phyloP scores from a whole-genome alignment of 2,888 invertebrate genomes.

The Tipula helvola region DNA sequence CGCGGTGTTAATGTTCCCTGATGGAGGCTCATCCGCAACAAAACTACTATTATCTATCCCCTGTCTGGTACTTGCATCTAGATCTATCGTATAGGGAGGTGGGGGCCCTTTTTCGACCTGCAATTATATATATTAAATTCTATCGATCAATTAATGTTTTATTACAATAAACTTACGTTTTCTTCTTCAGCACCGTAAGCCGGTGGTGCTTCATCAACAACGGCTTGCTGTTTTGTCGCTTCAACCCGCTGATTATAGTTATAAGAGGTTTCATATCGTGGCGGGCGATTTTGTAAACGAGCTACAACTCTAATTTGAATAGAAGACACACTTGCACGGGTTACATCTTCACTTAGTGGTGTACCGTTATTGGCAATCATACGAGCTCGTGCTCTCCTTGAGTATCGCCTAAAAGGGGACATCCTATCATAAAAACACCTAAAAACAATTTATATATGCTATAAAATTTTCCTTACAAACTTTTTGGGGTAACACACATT shows the following conservation, averaged over 20 bases:
- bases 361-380: background rate
- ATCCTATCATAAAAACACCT: background rate
- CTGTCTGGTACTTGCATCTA: background rate
- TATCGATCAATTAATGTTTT: background rate
- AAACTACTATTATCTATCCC: background rate
- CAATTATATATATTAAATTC: background rate
- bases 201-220: background rate
- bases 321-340: conserved; percentile 20
- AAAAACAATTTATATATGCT: background rate
- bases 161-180: background rate
- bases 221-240: background rate
- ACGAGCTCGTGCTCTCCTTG: background rate
- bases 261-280: conserved; percentile 18
- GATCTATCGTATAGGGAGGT: background rate
- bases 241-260: conserved; percentile 6
- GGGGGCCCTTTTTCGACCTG: background rate
- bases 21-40: background rate
- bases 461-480: conserved; percentile 17
- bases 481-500: conserved; percentile 20
- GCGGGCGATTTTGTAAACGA: conserved; percentile 21
- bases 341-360: background rate
- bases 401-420: background rate
- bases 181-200: background rate
- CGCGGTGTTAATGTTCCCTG: background rate
- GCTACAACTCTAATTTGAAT: conserved; percentile 21